These are phyloP conservation scores for Alviniconcha strummeri DNA, from an alignment of 2,888 invertebrate genomes.

Conservation along the genomic window DNA sequence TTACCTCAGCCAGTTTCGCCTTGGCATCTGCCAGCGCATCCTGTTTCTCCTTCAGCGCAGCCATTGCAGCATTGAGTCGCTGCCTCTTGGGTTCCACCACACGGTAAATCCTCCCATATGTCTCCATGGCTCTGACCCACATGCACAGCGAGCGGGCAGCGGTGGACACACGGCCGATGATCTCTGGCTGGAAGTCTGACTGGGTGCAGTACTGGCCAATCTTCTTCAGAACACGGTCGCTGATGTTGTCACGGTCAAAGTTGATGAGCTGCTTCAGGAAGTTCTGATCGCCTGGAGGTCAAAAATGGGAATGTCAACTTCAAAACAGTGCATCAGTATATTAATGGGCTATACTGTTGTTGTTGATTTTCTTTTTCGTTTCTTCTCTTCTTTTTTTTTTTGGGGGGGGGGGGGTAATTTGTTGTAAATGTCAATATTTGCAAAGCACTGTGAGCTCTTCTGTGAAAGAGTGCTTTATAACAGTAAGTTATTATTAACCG, in stretches of 20 bases:
- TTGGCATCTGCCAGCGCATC: conserved; percentile 85
- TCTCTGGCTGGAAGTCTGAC: conserved; percentile 90
- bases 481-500: no score
- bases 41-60: conserved; percentile 86
- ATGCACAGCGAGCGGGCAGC: conserved; percentile 92
- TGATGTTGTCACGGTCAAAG: conserved; percentile 91
- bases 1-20: conserved; percentile 82
- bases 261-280: conserved; percentile 81
- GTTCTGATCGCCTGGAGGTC: conserved; percentile 69
- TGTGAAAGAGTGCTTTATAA: no score
- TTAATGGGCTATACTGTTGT: no score
- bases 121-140: conserved; percentile 92
- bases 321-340: no score
- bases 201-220: conserved; percentile 86
- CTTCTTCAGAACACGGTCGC: conserved; percentile 87
- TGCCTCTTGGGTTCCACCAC: conserved; percentile 90
- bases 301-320: no score
- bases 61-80: conserved; percentile 84
- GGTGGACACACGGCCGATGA: conserved; percentile 86
- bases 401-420: no score
- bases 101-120: conserved; percentile 88
- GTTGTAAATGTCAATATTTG: background rate
- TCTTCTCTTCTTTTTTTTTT: no score
- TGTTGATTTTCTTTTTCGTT: no score
- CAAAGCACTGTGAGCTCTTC: no score